Evolutionary conservation across 1,140 invertebrate species (phyloP).

Genomic region (Atta colombica): DNA sequence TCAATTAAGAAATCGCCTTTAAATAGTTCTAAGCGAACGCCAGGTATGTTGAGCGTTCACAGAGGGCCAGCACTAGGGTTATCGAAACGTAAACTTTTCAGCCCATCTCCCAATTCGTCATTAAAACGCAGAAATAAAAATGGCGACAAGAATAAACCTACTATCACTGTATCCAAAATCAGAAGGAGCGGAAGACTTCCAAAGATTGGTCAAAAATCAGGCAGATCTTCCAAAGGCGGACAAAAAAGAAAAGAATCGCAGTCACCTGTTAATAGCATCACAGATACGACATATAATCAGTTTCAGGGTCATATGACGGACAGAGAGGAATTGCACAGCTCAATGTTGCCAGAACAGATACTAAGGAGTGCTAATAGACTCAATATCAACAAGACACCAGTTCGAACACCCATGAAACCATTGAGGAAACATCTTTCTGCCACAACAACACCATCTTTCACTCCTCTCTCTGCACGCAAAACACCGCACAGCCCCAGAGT

Average conservation of each 20-base stretch:
- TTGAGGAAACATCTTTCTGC: conserved; percentile 73
- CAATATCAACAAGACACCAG: conserved; percentile 74
- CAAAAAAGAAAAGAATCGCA: conserved; percentile 40
- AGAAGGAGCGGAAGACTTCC: conserved; percentile 71
- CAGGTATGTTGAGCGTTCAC: conserved; percentile 67
- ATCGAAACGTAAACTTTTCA: conserved; percentile 81
- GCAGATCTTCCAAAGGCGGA: conserved; percentile 23
- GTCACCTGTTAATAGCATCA: conserved; percentile 58
- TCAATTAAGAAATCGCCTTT: conserved; percentile 81
- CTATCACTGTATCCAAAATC: conserved; percentile 71
- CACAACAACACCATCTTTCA: conserved; percentile 70
- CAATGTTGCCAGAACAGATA: conserved; percentile 77
- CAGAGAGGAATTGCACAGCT: conserved; percentile 82
- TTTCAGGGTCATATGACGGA: conserved; percentile 83
- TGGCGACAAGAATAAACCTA: conserved; percentile 71
- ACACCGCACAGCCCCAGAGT: conserved; percentile 74
- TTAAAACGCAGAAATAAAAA: conserved; percentile 72
- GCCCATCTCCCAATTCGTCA: conserved; percentile 74
- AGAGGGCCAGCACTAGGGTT: conserved; percentile 69
- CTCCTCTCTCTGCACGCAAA: conserved; percentile 49
- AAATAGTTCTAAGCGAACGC: conserved; percentile 75
- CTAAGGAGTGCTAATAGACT: conserved; percentile 66
- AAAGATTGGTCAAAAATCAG: conserved; percentile 35
- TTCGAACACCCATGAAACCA: conserved; percentile 83
- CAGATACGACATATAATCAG: conserved; percentile 77